Evolutionary conservation across 2,888 invertebrate genomes (phyloP).

Genomic region (Villa cingulata): DNA sequence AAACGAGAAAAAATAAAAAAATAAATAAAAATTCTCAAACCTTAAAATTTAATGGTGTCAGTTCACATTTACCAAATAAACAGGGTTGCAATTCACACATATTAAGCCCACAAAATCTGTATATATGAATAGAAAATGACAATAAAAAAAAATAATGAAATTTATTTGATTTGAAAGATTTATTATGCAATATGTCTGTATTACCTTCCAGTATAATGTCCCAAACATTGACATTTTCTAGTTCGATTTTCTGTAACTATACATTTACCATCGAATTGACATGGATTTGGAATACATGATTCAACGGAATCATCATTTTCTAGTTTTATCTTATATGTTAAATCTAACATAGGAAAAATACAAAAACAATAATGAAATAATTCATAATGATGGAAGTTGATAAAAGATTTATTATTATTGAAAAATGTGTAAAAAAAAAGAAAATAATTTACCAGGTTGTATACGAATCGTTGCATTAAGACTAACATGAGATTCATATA

Average conservation of each 20-base stretch:
- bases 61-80: slow-evolving; percentile 39
- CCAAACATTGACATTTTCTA: slow-evolving; percentile 53
- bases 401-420: too few relatives aligned
- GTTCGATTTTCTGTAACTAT: slow-evolving; percentile 40
- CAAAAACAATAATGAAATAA: neutral
- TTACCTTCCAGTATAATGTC: slow-evolving; percentile 55
- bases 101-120: slow-evolving; percentile 57
- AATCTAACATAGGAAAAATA: slow-evolving; percentile 37
- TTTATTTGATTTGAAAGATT: too few relatives aligned
- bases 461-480: slow-evolving; percentile 50
- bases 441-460: slow-evolving; percentile 37
- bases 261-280: slow-evolving; percentile 56
- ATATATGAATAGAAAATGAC: neutral
- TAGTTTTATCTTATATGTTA: slow-evolving; percentile 49
- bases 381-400: too few relatives aligned
- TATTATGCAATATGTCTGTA: neutral
- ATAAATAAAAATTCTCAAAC: slow-evolving; percentile 12
- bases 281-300: slow-evolving; percentile 60
- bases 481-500: slow-evolving; percentile 35
- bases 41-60: slow-evolving; percentile 33
- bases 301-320: slow-evolving; percentile 48
- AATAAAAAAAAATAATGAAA: neutral
- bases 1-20: neutral
- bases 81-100: slow-evolving; percentile 55
- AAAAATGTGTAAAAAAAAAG: too few relatives aligned